These are phyloP conservation scores for Bufo bufo DNA, from an alignment of 2,113 vertebrate genomes.

Conservation along the genomic window DNA sequence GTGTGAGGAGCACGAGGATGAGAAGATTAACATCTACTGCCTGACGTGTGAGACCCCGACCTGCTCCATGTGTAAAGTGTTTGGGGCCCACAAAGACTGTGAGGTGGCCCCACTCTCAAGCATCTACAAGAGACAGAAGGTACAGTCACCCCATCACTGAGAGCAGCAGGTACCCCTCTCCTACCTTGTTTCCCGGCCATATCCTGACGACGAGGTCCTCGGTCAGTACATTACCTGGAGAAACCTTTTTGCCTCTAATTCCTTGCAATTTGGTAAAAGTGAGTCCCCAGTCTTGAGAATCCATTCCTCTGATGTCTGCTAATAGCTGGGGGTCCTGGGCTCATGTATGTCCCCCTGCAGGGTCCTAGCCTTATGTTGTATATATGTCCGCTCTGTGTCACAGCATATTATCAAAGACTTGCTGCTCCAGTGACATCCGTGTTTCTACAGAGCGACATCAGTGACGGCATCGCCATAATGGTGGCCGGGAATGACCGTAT, in stretches of 20 bases:
- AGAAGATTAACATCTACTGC: conserved; percentile 92
- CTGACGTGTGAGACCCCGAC: conserved; percentile 85
- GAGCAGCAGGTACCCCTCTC: neutral
- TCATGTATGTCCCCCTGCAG: no score
- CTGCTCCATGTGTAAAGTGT: conserved; percentile 94
- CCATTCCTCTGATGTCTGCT: no score
- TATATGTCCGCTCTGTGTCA: neutral
- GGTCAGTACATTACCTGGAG: no score
- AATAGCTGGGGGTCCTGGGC: no score
- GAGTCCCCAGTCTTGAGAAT: no score
- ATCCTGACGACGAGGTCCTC: no score
- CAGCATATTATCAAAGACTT: no score
- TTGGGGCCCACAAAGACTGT: conserved; percentile 86
- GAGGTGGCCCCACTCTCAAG: conserved; percentile 83
- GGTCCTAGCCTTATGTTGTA: no score
- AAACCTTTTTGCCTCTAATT: no score
- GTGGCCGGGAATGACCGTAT: conserved; percentile 86
- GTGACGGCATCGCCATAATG: conserved; percentile 83
- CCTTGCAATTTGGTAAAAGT: no score
- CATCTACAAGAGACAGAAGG: conserved; percentile 84
- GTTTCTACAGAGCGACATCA: conserved; percentile 79
- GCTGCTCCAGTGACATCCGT: neutral
- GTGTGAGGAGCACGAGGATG: conserved; percentile 87
- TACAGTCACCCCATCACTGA: conserved; percentile 58
- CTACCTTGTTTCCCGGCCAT: no score